phyloP scores from a whole-genome alignment of 2,797 vertebrate species.

The Astyanax mexicanus region DNA sequence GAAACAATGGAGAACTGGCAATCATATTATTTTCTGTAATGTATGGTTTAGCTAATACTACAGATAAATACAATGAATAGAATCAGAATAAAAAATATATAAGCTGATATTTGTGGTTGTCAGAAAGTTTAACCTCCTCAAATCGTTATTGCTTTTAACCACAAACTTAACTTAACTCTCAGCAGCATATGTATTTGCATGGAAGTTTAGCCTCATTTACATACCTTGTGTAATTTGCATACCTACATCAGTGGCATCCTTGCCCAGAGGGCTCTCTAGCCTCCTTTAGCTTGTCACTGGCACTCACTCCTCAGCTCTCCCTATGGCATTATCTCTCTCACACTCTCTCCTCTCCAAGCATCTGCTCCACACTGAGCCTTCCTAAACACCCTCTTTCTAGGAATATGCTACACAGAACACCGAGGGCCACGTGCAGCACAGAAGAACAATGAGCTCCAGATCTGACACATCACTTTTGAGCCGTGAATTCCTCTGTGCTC shows the following conservation, averaged over 20 bases:
- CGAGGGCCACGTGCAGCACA: background rate
- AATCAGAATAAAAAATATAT: too few relatives aligned
- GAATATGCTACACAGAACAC: background rate
- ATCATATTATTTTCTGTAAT: too few relatives aligned
- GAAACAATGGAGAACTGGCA: too few relatives aligned
- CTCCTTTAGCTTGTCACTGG: constrained; percentile 5
- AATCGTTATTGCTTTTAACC: too few relatives aligned
- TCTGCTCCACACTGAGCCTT: background rate
- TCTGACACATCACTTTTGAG: background rate
- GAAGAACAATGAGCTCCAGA: background rate
- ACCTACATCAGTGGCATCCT: background rate
- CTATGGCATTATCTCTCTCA: background rate
- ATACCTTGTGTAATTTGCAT: constrained; percentile 2
- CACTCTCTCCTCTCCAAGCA: background rate
- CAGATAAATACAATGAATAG: too few relatives aligned
- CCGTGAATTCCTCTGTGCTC: background rate
- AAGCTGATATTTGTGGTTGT: too few relatives aligned
- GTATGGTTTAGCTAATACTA: too few relatives aligned
- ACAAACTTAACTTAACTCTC: background rate
- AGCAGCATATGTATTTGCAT: background rate
- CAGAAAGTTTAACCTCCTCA: too few relatives aligned
- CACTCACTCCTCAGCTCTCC: background rate
- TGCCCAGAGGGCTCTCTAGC: background rate
- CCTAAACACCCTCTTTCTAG: background rate
- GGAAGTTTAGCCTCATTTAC: background rate